Conservation (phyloP, 2,888 invertebrate genomes). For the Stramonita haemastoma region DNA sequence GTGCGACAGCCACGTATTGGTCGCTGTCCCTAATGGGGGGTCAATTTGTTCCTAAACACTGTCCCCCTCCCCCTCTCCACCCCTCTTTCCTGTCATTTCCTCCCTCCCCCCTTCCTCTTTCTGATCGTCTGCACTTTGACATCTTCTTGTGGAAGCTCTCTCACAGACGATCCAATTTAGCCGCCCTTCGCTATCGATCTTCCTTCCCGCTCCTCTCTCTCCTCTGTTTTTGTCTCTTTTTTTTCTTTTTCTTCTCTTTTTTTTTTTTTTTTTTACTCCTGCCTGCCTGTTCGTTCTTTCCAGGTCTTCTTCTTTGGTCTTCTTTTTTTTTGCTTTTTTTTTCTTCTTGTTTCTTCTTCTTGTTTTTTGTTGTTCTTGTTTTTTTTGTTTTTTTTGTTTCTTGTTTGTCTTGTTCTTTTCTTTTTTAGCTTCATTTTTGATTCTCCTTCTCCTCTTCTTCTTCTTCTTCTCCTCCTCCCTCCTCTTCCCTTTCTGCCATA, state of each 20-base stretch:
- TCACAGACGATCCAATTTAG: constrained; percentile 23
- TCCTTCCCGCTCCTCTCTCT: neutral
- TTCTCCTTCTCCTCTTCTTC: neutral
- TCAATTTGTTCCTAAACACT: constrained; percentile 24
- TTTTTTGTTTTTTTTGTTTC: neutral
- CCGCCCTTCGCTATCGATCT: constrained; percentile 10
- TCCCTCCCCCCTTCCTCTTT: neutral
- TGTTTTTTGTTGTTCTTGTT: neutral
- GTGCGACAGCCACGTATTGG: constrained; percentile 3
- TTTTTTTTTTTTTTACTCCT: neutral
- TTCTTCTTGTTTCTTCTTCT: neutral
- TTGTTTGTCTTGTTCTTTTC: neutral
- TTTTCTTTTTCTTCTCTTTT: neutral
- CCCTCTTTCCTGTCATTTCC: neutral
- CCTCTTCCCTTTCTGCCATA: neutral
- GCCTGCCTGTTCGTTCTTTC: neutral
- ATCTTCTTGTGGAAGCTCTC: neutral
- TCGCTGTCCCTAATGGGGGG: constrained; percentile 21
- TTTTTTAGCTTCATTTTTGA: neutral
- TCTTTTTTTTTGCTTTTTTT: neutral
- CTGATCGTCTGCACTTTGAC: constrained; percentile 19
- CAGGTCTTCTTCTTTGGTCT: neutral
- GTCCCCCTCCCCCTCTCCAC: neutral
- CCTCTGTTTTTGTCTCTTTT: neutral
- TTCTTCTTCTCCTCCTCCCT: neutral